A percentile compares a stretch with the other conserved stretches of the same genome.
Evolutionary conservation across 2,797 vertebrate species (phyloP).

Genomic region (Coendou prehensilis): DNA sequence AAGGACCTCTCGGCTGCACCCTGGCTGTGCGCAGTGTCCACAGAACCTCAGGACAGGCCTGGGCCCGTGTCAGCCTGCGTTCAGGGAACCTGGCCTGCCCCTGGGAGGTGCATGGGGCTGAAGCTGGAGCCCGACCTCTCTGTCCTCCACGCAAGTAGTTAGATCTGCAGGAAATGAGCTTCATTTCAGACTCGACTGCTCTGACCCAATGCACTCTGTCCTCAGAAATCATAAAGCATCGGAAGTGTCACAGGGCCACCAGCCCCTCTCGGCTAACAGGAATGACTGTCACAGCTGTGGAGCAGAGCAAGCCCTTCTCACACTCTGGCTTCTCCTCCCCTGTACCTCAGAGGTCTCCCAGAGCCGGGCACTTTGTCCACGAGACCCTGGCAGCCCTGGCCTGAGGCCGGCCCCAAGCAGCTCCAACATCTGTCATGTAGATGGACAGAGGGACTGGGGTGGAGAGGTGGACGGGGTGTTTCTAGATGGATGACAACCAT

Average conservation of each 20-base stretch:
- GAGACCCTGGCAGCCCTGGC: neutral
- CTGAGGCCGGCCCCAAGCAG: neutral
- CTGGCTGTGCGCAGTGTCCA: neutral
- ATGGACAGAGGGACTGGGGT: neutral
- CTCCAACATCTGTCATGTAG: too few relatives aligned
- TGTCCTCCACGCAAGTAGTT: too few relatives aligned
- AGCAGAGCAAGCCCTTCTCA: neutral
- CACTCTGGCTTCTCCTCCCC: neutral
- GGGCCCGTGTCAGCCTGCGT: neutral
- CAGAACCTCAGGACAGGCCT: neutral
- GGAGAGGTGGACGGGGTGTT: too few relatives aligned
- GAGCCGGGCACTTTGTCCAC: neutral
- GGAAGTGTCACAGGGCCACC: too few relatives aligned
- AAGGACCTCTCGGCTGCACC: neutral
- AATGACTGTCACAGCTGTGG: neutral
- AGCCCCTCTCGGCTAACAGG: neutral
- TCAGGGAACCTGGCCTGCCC: neutral
- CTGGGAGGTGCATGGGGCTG: neutral
- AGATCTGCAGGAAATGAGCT: too few relatives aligned
- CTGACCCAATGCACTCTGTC: neutral
- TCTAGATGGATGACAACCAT: too few relatives aligned
- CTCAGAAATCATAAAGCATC: neutral
- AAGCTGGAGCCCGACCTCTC: neutral
- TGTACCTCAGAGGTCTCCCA: neutral
- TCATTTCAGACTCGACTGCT: neutral